phyloP scores from a whole-genome alignment of 2,888 invertebrate genomes.

The Idaea dimidiata region DNA sequence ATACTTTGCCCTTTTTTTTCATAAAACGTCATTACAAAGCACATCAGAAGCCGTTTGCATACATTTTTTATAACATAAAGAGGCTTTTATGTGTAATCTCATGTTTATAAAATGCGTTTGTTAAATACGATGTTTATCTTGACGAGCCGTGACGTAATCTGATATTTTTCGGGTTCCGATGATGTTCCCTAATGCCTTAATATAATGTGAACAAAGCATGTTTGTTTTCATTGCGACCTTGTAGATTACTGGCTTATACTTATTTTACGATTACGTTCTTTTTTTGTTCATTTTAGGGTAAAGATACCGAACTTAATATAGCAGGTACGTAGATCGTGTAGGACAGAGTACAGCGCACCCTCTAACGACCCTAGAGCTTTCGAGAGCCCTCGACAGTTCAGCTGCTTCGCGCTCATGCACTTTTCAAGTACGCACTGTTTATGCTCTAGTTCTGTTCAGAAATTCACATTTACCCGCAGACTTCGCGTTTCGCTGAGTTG shows the following conservation, averaged over 20 bases:
- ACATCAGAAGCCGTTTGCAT: constrained; percentile 36
- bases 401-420: constrained; percentile 65
- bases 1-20: constrained; percentile 21
- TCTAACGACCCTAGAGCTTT: constrained; percentile 58
- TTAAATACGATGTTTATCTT: constrained; percentile 23
- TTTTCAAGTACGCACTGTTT: constrained; percentile 74
- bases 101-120: constrained; percentile 33
- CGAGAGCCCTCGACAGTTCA: constrained; percentile 55
- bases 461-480: constrained; percentile 47
- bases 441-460: constrained; percentile 61
- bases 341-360: constrained; percentile 27
- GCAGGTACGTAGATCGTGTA: constrained; percentile 40
- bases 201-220: not conserved
- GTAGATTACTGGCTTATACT: not conserved
- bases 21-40: constrained; percentile 28
- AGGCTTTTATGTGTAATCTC: constrained; percentile 37
- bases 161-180: constrained; percentile 16
- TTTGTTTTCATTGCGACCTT: constrained; percentile 1
- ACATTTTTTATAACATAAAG: constrained; percentile 34
- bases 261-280: not conserved
- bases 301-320: constrained; percentile 57
- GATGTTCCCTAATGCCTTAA: constrained; percentile 5
- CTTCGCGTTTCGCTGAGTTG: constrained; percentile 37
- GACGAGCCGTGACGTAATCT: constrained; percentile 27
- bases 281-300: constrained; percentile 33